phyloP scores from a whole-genome alignment of 2,797 vertebrate genomes.

The Oryzias dopingdopingensis region DNA sequence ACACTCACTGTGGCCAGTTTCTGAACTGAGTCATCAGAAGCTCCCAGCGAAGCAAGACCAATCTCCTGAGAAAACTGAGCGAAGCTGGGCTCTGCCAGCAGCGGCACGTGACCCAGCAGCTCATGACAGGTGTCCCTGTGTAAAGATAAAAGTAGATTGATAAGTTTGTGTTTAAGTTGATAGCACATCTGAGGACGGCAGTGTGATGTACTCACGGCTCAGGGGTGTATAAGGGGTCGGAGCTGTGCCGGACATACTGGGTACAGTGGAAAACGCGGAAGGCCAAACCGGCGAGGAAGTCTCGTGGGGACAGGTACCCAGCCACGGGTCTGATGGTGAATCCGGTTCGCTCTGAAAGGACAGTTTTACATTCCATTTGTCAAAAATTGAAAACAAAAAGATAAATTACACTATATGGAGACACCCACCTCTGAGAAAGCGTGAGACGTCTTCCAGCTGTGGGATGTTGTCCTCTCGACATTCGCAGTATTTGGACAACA shows the following conservation, averaged over 20 bases:
- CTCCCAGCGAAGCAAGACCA: constrained; percentile 90
- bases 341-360: constrained; percentile 86
- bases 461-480: constrained; percentile 96
- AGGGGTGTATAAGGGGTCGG: constrained; percentile 94
- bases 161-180: not conserved
- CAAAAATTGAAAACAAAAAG: not conserved
- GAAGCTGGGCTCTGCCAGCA: constrained; percentile 93
- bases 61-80: constrained; percentile 97
- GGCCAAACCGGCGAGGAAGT: constrained; percentile 95
- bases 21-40: constrained; percentile 90
- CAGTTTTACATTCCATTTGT: not conserved
- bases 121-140: constrained; percentile 93
- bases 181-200: not conserved
- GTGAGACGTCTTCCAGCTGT: constrained; percentile 94
- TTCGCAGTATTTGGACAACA: constrained; percentile 91
- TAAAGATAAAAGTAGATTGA: constrained; percentile 14
- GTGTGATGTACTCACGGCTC: constrained; percentile 85
- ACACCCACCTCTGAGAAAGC: constrained; percentile 87
- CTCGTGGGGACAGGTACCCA: constrained; percentile 93
- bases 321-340: constrained; percentile 96
- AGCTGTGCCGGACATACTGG: constrained; percentile 96
- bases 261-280: constrained; percentile 99
- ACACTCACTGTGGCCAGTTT: constrained; percentile 89
- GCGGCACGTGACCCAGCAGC: constrained; percentile 90
- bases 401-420: not conserved